Percentiles rank a stretch among this genome's conserved stretches.
Evolutionary conservation across 2,113 vertebrate genomes (phyloP).

Genomic region (Thamnaconus septentrionalis): DNA sequence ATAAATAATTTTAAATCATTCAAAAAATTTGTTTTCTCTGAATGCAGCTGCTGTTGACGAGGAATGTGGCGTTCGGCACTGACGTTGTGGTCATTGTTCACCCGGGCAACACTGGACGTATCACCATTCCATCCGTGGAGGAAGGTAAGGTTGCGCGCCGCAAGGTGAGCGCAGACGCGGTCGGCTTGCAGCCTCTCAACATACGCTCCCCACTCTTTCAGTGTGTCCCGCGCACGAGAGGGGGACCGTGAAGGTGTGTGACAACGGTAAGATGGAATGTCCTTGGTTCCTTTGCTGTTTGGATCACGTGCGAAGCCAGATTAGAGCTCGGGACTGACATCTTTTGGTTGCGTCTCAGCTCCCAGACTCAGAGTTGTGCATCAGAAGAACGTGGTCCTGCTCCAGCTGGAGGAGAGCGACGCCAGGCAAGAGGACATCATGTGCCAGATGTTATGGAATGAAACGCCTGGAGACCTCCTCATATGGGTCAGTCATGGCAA

Average conservation of each 20-base stretch:
- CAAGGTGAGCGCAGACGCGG: not conserved
- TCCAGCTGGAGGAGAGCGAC: conserved; percentile 38
- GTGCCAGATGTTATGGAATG: conserved; percentile 48
- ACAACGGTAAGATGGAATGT: conserved; percentile 51
- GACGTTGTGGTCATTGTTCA: conserved; percentile 37
- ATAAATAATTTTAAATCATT: too few relatives aligned
- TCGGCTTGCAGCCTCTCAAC: not conserved
- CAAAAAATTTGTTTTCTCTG: not conserved
- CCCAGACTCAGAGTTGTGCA: conserved; percentile 44
- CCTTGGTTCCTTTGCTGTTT: not conserved
- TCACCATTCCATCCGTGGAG: conserved; percentile 53
- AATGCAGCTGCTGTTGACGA: conserved; percentile 60
- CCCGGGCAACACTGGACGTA: not conserved
- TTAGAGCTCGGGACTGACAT: not conserved
- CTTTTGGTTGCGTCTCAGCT: conserved; percentile 34
- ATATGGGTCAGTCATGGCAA: conserved; percentile 52
- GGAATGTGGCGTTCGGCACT: conserved; percentile 47
- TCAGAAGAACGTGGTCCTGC: conserved; percentile 22
- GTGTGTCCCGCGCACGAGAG: conserved; percentile 53
- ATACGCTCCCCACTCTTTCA: conserved; percentile 35
- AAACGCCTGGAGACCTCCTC: conserved; percentile 10
- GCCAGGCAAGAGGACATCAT: conserved; percentile 12
- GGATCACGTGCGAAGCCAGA: not conserved
- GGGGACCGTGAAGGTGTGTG: conserved; percentile 37
- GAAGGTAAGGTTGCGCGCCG: conserved; percentile 49